Evolutionary conservation across 2,113 vertebrate genomes (phyloP), one percentile per base, ranked within the genome.

Genomic region (Caranx melampygus): DNA sequence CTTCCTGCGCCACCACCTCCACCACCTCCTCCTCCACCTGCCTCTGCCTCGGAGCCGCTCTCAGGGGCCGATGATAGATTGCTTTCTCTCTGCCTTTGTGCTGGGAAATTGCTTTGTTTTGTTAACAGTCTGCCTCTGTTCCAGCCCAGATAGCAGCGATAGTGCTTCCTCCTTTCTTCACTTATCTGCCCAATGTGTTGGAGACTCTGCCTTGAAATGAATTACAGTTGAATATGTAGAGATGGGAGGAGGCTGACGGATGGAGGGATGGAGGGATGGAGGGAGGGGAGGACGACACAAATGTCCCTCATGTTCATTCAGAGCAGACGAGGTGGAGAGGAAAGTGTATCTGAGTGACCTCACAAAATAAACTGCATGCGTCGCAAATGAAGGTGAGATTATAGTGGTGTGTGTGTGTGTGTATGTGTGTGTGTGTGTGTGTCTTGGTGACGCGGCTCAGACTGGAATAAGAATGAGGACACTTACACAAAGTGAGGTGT

Each of bases 41-140:
- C 67, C 82, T 9, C 26, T 26, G 26, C 26, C 26, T 26, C 26
- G 26, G 26, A 26, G 26, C 26, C 65, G 20, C 66, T 85, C 89
- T 91, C 86, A 8, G 5, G 75, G 84, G 85, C 83, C 57, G 72
- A 71, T 93, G 93, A 94, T 93, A 87, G 91, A 94, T 94, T 89
- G 89, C 88, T 89, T 85, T 83, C 79, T 76, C 85, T 66, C 86
- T 80, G 80, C 84, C 83, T 91, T 87, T 86, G 86, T 90, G 88
- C 85, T 64, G 74, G 87, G 87, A 92, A 92, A 93, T 93, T 91
- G 87, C 88, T 90, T 92, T 93, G 91, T 92, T 92, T 93, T 92
- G 90, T 93, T 90, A 92, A 90, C 84, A 85, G 82, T 81, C 89
- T 80, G 84, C 75, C 64, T 75, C 68, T 70, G 76, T 82, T 87